Conservation (phyloP, 2,113 vertebrate species). For the Canis aureus region DNA sequence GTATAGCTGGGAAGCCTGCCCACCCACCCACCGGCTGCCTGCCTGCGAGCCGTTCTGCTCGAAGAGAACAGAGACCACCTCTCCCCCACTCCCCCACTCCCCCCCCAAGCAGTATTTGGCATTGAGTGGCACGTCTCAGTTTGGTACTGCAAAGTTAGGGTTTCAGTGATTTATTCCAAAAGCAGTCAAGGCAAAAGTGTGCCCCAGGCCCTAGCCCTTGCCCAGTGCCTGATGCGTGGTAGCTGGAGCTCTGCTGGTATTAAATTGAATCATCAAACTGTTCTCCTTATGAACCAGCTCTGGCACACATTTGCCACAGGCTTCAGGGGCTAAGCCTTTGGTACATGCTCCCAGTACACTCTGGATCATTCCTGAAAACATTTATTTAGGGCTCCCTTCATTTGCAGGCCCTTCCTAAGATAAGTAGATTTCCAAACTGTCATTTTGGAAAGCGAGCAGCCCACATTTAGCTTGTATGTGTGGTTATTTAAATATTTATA, state of each 20-base stretch:
- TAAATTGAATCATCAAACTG: too few species aligned
- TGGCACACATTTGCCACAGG: rapidly evolving
- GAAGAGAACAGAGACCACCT: not conserved
- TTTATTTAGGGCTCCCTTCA: too few species aligned
- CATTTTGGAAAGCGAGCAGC: not conserved
- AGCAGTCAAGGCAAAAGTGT: not conserved
- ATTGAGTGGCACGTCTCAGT: not conserved
- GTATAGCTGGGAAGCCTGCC: constrained; percentile 54
- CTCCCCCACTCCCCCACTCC: not conserved
- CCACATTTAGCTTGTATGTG: not conserved
- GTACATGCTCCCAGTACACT: not conserved
- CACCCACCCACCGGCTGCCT: constrained; percentile 1
- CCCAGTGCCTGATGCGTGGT: rapidly evolving
- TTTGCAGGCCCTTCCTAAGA: not conserved
- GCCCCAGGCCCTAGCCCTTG: not conserved
- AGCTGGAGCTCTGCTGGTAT: not conserved
- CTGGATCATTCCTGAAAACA: not conserved
- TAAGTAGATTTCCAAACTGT: not conserved
- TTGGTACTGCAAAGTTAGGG: not conserved
- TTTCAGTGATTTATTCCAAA: constrained; percentile 7
- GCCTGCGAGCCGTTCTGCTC: not conserved
- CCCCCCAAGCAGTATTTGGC: not conserved
- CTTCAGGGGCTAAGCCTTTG: not conserved
- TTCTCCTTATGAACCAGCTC: not conserved
- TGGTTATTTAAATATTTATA: not conserved